Evolutionary conservation across 1,140 invertebrate species (phyloP), one percentile per base, ranked within the genome.

Genomic region (Drosophila lini): DNA sequence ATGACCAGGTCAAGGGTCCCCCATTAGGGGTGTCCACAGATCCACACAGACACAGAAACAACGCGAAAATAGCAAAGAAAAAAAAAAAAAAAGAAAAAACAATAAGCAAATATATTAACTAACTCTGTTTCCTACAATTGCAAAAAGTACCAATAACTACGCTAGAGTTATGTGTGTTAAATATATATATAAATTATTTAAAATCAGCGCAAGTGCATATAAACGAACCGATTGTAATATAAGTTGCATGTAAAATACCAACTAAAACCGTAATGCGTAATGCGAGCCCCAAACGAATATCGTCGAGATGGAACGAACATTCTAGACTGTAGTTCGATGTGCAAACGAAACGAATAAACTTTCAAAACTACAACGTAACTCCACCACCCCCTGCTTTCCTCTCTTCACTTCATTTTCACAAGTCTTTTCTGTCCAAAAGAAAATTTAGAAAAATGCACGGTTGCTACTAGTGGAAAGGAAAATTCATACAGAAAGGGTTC

Each of bases 51-150:
- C 56, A 28, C 25, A 28, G 47, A 70, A 58, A 69, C 61, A 57
- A 56, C 31, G 69, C 68, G 58, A 65, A 84, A 74, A 90, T 84
- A 90, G 81, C 41, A 64, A 77, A 55, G 19, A 55, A 55, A 48
- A 36, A 0, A 6, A n/a, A 40, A 6, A 15, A 38, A 42, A 42
- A 16, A 9, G 15, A 19, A 52, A 32, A 88, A 90, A 88, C 85
- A 89, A 89, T 81, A 85, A 90, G 77, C 48, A 68, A 77, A 67
- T 82, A 50, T 32, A 88, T 77, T 70, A 55, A 86, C 83, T 86
- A 88, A 88, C 84, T 88, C 84, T 88, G 84, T 88, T 88, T 88
- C 84, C 84, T 88, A 88, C 73, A 74, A 88, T 88, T 84, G 81
- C 80, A 79, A 79, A 79, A 79, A 82, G 77, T 88, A 88, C 83